phyloP scores from a whole-genome alignment of 2,113 vertebrate genomes.

The Hiodon alosoides region DNA sequence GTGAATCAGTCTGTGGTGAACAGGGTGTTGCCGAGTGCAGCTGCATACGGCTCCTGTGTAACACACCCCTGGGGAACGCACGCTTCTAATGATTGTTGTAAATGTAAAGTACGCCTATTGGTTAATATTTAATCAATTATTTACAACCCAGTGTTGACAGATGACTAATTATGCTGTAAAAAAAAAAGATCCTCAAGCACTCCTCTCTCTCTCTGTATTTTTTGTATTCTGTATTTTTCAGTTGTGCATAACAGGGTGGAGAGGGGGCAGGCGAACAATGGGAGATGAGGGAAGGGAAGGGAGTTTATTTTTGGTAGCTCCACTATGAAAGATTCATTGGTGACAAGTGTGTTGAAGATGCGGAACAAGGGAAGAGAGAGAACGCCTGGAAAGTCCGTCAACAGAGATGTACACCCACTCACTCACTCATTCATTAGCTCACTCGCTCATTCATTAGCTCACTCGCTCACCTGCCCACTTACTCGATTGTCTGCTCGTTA shows the following conservation, averaged over 20 bases:
- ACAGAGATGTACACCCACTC: not conserved
- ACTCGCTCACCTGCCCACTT: not conserved
- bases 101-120: not conserved
- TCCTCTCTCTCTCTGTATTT: not conserved
- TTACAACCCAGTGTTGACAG: not conserved
- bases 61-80: not conserved
- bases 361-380: not conserved
- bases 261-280: slow-evolving; percentile 4
- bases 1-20: not conserved
- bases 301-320: slow-evolving; percentile 4
- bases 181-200: not conserved
- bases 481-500: not conserved
- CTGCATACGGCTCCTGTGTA: not conserved
- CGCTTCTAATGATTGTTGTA: not conserved
- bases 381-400: not conserved
- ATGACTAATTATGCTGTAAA: not conserved
- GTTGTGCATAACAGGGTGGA: not conserved
- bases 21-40: not conserved
- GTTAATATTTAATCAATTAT: slow-evolving; percentile 10
- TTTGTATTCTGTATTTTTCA: not conserved
- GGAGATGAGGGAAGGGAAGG: not conserved
- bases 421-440: not conserved
- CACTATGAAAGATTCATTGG: slow-evolving; percentile 12
- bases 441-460: not conserved
- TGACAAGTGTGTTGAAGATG: not conserved